Evolutionary conservation across 2,888 invertebrate species (phyloP).

Genomic region (Ditylenchus weischeri): DNA sequence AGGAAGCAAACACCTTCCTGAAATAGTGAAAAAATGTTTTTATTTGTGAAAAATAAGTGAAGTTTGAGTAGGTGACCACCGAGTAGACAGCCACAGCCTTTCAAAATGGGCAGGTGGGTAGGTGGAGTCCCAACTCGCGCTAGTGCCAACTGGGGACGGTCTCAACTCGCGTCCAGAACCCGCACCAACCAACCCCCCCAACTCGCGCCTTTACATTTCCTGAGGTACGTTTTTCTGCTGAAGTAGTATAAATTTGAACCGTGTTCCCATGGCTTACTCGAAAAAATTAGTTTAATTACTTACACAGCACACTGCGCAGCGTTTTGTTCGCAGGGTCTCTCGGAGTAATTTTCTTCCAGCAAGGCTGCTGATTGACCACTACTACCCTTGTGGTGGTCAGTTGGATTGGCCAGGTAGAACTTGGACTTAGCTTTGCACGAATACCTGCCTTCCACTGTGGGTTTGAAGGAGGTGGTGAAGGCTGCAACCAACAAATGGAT

Average conservation of each 20-base stretch:
- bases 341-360: conserved; percentile 43
- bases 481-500: conserved; percentile 16
- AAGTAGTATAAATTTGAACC: no score
- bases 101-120: no score
- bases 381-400: conserved; percentile 9
- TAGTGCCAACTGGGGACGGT: no score
- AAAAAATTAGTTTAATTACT: conserved; percentile 14
- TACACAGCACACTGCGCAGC: conserved; percentile 53
- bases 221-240: no score
- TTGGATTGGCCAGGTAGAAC: conserved; percentile 51
- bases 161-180: no score
- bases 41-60: conserved; percentile 3
- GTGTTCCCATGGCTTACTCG: no score
- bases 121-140: no score
- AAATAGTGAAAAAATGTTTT: conserved; percentile 21
- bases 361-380: conserved; percentile 32
- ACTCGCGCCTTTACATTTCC: no score
- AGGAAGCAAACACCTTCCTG: conserved; percentile 53
- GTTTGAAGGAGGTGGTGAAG: conserved; percentile 36
- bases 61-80: not conserved
- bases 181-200: no score
- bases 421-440: conserved; percentile 47
- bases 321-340: conserved; percentile 49
- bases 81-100: no score
- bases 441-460: conserved; percentile 34